These are phyloP conservation scores for Tragopan temminckii DNA, from an alignment of 2,797 vertebrate genomes.

Conservation along the genomic window DNA sequence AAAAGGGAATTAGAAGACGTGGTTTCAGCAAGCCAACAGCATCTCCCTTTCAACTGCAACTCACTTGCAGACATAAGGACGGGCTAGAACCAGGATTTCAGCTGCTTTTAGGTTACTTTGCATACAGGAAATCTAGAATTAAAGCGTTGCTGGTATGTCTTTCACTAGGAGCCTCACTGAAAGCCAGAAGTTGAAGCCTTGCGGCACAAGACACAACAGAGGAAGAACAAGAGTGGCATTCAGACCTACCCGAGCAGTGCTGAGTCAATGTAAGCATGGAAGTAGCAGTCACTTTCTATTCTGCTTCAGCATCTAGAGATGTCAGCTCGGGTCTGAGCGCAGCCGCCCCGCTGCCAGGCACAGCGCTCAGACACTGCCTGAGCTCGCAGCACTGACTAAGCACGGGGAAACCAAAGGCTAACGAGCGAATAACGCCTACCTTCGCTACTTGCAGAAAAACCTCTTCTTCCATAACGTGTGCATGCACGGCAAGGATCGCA, in stretches of 20 bases:
- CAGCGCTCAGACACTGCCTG: background rate
- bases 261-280: slow-evolving; percentile 31
- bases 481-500: fast-evolving
- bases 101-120: background rate
- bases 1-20: too few species aligned
- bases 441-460: background rate
- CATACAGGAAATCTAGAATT: background rate
- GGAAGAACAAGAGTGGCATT: background rate
- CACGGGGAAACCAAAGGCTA: background rate
- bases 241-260: background rate
- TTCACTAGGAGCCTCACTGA: background rate
- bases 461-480: fast-evolving
- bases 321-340: background rate
- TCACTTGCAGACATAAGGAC: background rate
- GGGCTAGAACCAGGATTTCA: background rate
- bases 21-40: background rate
- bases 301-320: background rate
- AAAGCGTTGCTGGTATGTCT: background rate
- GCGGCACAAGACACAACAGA: background rate
- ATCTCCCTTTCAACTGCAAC: background rate
- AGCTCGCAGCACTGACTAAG: background rate
- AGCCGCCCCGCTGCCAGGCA: background rate
- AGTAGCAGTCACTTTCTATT: slow-evolving; percentile 1
- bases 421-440: background rate
- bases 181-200: background rate